Conservation (phyloP, 2,888 invertebrate species). For the Bugula neritina region DNA sequence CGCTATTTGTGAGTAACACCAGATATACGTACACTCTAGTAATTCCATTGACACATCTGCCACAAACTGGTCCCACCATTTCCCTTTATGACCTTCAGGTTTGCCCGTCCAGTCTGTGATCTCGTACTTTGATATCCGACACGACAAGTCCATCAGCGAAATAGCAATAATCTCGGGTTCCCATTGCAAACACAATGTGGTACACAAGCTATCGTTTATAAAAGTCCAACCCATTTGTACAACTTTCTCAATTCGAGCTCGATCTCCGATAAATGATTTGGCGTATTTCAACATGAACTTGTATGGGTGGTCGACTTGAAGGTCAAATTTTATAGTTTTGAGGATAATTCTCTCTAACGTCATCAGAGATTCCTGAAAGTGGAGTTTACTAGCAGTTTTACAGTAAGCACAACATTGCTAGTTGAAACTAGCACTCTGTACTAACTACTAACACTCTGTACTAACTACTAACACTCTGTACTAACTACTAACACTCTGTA, state of each 20-base stretch:
- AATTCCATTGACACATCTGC: slow-evolving; percentile 89
- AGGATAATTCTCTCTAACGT: slow-evolving; percentile 88
- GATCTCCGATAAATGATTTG: slow-evolving; percentile 82
- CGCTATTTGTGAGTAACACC: too few relatives aligned
- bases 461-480: too few relatives aligned
- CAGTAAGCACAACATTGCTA: slow-evolving; percentile 23
- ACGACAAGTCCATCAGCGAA: slow-evolving; percentile 91
- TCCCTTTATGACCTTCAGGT: slow-evolving; percentile 61
- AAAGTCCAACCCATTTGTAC: slow-evolving; percentile 99
- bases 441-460: too few relatives aligned
- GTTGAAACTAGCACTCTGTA: slow-evolving; percentile 18
- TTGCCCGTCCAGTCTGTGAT: slow-evolving; percentile 82
- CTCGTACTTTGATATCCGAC: slow-evolving; percentile 90
- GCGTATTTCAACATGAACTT: slow-evolving; percentile 86
- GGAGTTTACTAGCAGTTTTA: background rate
- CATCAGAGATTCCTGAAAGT: slow-evolving; percentile 69
- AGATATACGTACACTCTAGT: slow-evolving; percentile 70
- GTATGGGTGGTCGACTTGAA: slow-evolving; percentile 96
- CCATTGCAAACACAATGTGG: slow-evolving; percentile 93
- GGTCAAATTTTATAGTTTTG: slow-evolving; percentile 96
- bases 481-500: too few relatives aligned
- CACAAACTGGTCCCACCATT: slow-evolving; percentile 98
- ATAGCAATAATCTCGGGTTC: slow-evolving; percentile 95
- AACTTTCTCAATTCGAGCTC: slow-evolving; percentile 87
- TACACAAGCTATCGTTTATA: slow-evolving; percentile 94